A percentile compares a stretch with the other conserved stretches of the same genome.
Evolutionary conservation across 2,888 invertebrate genomes (phyloP).

Genomic region (Athalia circularis): DNA sequence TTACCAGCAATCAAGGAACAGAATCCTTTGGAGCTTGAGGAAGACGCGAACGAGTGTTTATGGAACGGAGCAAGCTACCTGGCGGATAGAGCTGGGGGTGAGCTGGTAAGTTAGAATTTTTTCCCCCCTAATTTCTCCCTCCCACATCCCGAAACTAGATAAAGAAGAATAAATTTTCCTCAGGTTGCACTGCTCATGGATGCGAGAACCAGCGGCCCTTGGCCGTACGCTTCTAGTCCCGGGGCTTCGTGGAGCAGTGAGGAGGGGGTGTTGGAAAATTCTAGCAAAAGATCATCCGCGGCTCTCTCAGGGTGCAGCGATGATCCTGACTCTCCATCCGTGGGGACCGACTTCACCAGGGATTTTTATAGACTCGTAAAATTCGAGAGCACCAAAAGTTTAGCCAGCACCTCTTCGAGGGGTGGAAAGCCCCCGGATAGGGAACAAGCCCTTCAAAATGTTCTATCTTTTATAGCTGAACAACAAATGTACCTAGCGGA

Average conservation of each 20-base stretch:
- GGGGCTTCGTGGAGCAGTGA: constrained; percentile 77
- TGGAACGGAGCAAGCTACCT: constrained; percentile 86
- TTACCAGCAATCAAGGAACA: constrained; percentile 85
- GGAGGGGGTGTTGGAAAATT: constrained; percentile 74
- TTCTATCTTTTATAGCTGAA: constrained; percentile 85
- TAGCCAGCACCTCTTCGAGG: constrained; percentile 84
- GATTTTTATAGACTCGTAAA: constrained; percentile 89
- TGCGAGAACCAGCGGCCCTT: constrained; percentile 76
- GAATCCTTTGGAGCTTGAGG: constrained; percentile 83
- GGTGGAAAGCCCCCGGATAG: constrained; percentile 79
- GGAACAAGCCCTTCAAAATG: constrained; percentile 83
- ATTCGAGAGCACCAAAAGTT: constrained; percentile 87
- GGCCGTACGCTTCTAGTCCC: constrained; percentile 79
- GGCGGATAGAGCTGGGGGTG: constrained; percentile 81
- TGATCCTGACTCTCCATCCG: constrained; percentile 80
- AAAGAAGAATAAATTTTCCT: neutral
- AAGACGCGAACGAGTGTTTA: constrained; percentile 84
- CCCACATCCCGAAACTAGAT: neutral
- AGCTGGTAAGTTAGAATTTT: constrained; percentile 72
- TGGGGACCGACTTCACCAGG: constrained; percentile 85
- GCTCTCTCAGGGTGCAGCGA: constrained; percentile 82
- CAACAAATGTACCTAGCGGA: constrained; percentile 81
- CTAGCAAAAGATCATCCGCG: constrained; percentile 83
- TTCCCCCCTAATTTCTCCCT: no score
- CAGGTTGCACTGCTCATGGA: constrained; percentile 76